Base-by-base conservation (phyloP, 2,888 invertebrate genomes). In the Andrena chrysosceles region DNA sequence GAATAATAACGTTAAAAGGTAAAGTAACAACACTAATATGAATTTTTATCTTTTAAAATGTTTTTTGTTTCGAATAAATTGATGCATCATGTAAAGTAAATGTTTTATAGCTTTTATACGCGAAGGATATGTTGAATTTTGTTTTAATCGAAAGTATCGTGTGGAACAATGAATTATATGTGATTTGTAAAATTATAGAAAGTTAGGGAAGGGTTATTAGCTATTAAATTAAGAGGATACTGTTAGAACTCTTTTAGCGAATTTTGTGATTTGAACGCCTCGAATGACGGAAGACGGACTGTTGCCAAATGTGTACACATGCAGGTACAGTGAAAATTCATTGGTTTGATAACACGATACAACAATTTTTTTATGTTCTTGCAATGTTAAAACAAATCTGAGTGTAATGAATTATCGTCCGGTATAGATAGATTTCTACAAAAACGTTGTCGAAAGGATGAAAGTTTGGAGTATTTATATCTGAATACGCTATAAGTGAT, bases 181-280 rank as follows among this genome's bases (percentile, higher is more conserved):
- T 56, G 5, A 68, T 29, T 5, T 10, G 6, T 16, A 13, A 8
- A 42, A 31, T 56, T 13, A 8, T 8, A 42, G 8, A 31, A 31
- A 5, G 16, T 73, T 23, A 10, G 0, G n/a, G 10, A 29, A 10
- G 16, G 20, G 42, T 16, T 26, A n/a, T 23, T 29, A 20, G 20
- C 0, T 8, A 16, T 7, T 5, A 33, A n/a, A 56, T 3, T 59
- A 10, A 4, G 48, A 7, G 23, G n/a, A 52, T 7, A 7, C 5
- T n/a, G 0, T 2, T 3, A 20, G 23, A 42, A 68, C 49, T 26
- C 63, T 70, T 66, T 59, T 35, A 10, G 13, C 5, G 29, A 74
- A 56, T 81, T 82, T 73, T 81, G 82, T 81, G 82, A 82, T 82
- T 82, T 82, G 82, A 82, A 82, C 63, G 81, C 80, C 62, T 75